phyloP scores from a whole-genome alignment of 2,888 invertebrate genomes.

The Drosophila algonquin region DNA sequence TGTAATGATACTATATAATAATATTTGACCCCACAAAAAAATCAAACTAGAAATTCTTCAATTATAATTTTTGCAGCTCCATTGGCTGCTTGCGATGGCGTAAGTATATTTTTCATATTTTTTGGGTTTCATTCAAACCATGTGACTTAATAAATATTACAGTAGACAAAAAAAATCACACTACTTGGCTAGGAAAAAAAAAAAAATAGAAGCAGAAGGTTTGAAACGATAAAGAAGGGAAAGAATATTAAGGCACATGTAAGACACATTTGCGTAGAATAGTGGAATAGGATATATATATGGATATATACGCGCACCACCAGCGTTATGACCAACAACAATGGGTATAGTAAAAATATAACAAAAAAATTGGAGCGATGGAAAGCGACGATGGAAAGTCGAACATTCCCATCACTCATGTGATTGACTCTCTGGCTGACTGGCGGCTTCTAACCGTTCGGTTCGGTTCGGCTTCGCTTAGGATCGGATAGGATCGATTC shows the following conservation, averaged over 20 bases:
- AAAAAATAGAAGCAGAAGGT: neutral
- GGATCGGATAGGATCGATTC: neutral
- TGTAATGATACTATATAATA: too few species aligned
- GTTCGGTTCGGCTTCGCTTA: slow-evolving; percentile 12
- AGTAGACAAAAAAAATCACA: slow-evolving; percentile 42
- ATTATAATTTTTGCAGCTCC: slow-evolving; percentile 59
- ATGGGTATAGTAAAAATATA: slow-evolving; percentile 19
- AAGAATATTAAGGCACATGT: neutral
- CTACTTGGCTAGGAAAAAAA: slow-evolving; percentile 36
- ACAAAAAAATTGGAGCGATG: slow-evolving; percentile 8
- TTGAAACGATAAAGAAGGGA: neutral
- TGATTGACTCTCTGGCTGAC: slow-evolving; percentile 65
- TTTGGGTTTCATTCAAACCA: slow-evolving; percentile 76
- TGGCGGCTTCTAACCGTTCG: slow-evolving; percentile 20
- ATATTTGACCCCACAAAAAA: neutral
- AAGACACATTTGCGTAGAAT: slow-evolving; percentile 25
- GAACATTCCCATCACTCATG: neutral
- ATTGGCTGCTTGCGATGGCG: slow-evolving; percentile 59
- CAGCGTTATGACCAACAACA: slow-evolving; percentile 54
- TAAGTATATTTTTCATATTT: slow-evolving; percentile 67
- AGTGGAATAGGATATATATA: slow-evolving; percentile 11
- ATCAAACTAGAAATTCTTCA: neutral
- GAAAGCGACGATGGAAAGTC: slow-evolving; percentile 12
- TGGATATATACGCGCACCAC: slow-evolving; percentile 55
- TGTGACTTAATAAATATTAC: slow-evolving; percentile 73